phyloP scores from a whole-genome alignment of 2,797 vertebrate species.

The Mastacembelus armatus region DNA sequence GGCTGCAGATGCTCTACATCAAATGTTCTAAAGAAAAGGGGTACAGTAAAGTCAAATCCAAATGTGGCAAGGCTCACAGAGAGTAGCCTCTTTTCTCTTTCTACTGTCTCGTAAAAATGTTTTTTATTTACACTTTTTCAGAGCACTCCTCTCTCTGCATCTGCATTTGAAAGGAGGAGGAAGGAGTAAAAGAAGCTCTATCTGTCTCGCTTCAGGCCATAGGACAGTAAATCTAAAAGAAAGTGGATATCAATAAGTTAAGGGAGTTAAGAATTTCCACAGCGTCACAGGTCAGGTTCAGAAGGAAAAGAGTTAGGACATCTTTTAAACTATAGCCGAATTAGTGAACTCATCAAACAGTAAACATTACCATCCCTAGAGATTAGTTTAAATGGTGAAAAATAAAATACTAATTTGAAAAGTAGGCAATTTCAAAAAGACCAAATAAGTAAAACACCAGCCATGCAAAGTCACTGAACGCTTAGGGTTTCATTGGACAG shows the following conservation, averaged over 20 bases:
- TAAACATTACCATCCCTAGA: neutral
- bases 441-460: conserved; percentile 10
- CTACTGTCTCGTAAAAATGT: conserved; percentile 77
- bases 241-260: conserved; percentile 52
- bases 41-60: conserved; percentile 50
- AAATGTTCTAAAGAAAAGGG: conserved; percentile 26
- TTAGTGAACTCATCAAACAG: too few species aligned
- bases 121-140: conserved; percentile 83
- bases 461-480: conserved; percentile 9
- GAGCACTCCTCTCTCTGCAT: conserved; percentile 74
- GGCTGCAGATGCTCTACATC: conserved; percentile 22
- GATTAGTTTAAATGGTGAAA: neutral
- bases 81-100: conserved; percentile 57
- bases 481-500: conserved; percentile 52
- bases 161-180: conserved; percentile 64
- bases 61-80: conserved; percentile 51
- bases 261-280: conserved; percentile 71
- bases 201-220: conserved; percentile 60
- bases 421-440: too few species aligned
- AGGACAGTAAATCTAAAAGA: conserved; percentile 44
- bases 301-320: conserved; percentile 79
- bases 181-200: conserved; percentile 59
- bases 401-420: neutral
- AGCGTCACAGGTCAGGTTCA: conserved; percentile 86
- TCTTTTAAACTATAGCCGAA: conserved; percentile 88